These are phyloP conservation scores for Stichodactyla mertensii DNA, from an alignment of 64 coral and sea anemone genomes.

Conservation along the genomic window DNA sequence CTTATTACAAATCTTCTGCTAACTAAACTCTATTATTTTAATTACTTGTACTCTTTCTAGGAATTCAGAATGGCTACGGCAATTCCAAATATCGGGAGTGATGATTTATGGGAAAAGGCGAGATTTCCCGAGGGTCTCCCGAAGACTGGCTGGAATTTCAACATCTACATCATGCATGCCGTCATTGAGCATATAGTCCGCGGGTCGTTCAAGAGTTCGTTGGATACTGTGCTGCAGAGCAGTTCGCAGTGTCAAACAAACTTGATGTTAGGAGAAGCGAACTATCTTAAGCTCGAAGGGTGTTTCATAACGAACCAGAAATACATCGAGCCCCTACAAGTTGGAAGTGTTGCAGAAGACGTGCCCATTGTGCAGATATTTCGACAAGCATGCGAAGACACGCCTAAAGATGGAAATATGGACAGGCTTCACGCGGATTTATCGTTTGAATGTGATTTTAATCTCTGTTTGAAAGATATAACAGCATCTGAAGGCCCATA, in stretches of 20 bases:
- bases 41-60: not conserved
- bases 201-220: slow-evolving; percentile 26
- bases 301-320: slow-evolving; percentile 43
- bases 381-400: slow-evolving; percentile 20
- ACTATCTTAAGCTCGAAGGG: slow-evolving; percentile 22
- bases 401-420: slow-evolving; percentile 17
- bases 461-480: slow-evolving; percentile 49
- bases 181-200: slow-evolving; percentile 27
- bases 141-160: slow-evolving; percentile 52
- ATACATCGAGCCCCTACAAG: slow-evolving; percentile 8
- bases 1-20: no score
- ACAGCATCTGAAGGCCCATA: slow-evolving; percentile 27
- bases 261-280: not conserved
- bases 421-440: slow-evolving; percentile 1
- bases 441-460: slow-evolving; percentile 49
- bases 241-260: slow-evolving; percentile 31
- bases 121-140: slow-evolving; percentile 35
- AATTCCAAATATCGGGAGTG: not conserved
- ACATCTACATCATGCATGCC: slow-evolving; percentile 37
- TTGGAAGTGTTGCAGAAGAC: slow-evolving; percentile 47
- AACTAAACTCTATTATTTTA: no score
- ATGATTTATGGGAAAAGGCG: slow-evolving; percentile 24
- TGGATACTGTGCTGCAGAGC: not conserved
- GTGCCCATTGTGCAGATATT: slow-evolving; percentile 36
- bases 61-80: slow-evolving; percentile 17